These are phyloP conservation scores for Perdita meconis DNA, from an alignment of 2,888 invertebrate genomes.

Conservation along the genomic window DNA sequence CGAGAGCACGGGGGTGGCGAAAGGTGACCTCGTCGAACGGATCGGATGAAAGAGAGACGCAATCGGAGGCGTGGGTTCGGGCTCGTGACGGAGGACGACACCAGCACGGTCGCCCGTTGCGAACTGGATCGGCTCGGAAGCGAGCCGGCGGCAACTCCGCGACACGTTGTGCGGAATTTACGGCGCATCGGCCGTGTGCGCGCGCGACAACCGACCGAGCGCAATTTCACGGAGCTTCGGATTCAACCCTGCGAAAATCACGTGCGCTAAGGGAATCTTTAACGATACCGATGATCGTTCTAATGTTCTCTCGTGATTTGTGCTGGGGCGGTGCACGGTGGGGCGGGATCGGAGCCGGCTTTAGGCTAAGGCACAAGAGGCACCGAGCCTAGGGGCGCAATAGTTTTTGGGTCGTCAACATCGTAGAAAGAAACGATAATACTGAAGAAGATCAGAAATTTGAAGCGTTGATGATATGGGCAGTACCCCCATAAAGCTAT, in stretches of 20 bases:
- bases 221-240: slow-evolving; percentile 46
- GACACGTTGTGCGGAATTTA: slow-evolving; percentile 65
- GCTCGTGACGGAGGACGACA: slow-evolving; percentile 35
- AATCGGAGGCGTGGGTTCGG: background rate
- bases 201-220: slow-evolving; percentile 36
- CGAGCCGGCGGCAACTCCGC: slow-evolving; percentile 49
- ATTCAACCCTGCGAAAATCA: slow-evolving; percentile 22
- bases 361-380: too few relatives aligned
- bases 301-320: too few relatives aligned
- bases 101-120: slow-evolving; percentile 66
- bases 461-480: too few relatives aligned
- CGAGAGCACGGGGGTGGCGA: too few relatives aligned
- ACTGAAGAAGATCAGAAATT: too few relatives aligned
- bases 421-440: too few relatives aligned
- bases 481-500: too few relatives aligned
- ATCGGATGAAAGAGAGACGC: background rate
- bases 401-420: too few relatives aligned
- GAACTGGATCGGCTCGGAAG: slow-evolving; percentile 69
- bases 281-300: background rate
- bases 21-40: too few relatives aligned
- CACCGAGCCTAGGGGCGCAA: too few relatives aligned
- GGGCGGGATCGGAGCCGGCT: too few relatives aligned
- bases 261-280: slow-evolving; percentile 26
- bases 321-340: too few relatives aligned
- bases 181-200: slow-evolving; percentile 63